phyloP scores from a whole-genome alignment of 2,113 vertebrate genomes.

The Ginglymostoma cirratum region DNA sequence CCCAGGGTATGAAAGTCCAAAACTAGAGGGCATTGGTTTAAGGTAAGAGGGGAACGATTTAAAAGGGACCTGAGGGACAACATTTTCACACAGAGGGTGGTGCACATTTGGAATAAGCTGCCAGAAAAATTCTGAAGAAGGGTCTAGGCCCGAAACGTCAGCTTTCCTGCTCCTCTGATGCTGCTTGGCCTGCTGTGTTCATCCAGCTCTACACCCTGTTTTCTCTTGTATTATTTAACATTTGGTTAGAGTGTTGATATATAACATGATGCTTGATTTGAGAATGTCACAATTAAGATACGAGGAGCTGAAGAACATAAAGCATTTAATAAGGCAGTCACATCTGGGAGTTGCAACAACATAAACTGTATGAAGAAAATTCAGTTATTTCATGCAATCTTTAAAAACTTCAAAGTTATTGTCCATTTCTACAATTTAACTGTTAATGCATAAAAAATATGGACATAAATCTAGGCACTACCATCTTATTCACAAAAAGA shows the following conservation, averaged over 20 bases:
- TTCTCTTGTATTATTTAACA: neutral
- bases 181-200: too few species aligned
- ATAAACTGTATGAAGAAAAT: neutral
- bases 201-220: too few species aligned
- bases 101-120: too few species aligned
- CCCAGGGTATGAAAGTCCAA: too few species aligned
- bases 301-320: neutral
- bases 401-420: neutral
- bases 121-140: too few species aligned
- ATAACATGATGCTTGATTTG: neutral
- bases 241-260: neutral
- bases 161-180: too few species aligned
- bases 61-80: too few species aligned
- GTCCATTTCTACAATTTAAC: neutral
- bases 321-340: neutral
- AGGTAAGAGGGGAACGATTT: too few species aligned
- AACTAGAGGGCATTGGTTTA: too few species aligned
- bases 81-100: too few species aligned
- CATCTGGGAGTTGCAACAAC: neutral
- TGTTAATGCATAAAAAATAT: neutral
- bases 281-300: neutral
- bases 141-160: too few species aligned
- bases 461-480: neutral
- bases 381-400: neutral
- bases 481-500: neutral